Percentiles rank a stretch among this genome's conserved stretches.
Evolutionary conservation across 2,797 vertebrate genomes (phyloP).

Genomic region (Phrynocephalus guinanensis): DNA sequence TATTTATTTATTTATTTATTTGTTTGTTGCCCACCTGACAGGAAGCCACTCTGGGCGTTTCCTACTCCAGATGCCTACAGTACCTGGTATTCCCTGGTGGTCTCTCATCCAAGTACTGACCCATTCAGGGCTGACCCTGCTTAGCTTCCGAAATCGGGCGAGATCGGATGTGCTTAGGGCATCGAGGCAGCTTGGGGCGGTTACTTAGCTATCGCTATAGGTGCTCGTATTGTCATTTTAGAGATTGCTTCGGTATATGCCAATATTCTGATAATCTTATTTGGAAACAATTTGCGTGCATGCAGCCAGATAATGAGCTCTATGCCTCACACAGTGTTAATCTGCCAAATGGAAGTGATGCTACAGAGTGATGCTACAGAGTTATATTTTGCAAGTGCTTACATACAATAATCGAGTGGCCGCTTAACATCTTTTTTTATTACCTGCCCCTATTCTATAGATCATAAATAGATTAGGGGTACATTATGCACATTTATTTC

Average conservation of each 20-base stretch:
- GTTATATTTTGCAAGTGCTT: not conserved
- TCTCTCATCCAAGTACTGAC: too few species aligned
- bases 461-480: conserved; percentile 7
- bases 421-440: not conserved
- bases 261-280: not conserved
- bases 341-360: not conserved
- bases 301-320: not conserved
- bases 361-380: too few species aligned
- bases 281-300: not conserved
- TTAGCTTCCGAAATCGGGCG: too few species aligned
- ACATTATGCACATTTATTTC: conserved; percentile 32
- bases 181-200: too few species aligned
- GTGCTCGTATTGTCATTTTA: not conserved
- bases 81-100: too few species aligned
- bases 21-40: too few species aligned
- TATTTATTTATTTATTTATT: too few species aligned
- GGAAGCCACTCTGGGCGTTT: too few species aligned
- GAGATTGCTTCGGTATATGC: not conserved
- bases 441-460: not conserved
- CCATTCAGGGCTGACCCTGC: too few species aligned
- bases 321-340: not conserved
- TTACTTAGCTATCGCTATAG: not conserved
- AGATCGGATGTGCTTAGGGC: too few species aligned
- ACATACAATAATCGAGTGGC: conserved; percentile 3
- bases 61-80: too few species aligned